Percentiles rank a stretch among this genome's conserved stretches.
phyloP scores from a whole-genome alignment of 1,140 invertebrate species.

The Globodera ellingtonae region DNA sequence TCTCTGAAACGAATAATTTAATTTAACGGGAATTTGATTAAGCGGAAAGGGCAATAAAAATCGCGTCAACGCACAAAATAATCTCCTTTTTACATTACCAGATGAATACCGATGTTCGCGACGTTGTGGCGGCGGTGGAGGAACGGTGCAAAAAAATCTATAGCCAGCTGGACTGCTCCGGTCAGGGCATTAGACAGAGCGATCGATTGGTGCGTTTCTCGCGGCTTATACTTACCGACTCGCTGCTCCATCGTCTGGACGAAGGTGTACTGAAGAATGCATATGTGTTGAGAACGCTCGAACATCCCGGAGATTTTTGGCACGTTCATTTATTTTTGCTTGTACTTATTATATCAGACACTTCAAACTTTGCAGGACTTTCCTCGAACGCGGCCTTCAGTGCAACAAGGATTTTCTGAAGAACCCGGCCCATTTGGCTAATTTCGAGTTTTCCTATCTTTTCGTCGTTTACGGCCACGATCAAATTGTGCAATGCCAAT shows the following conservation, averaged over 20 bases:
- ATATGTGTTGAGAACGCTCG: not conserved
- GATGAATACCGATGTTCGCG: not conserved
- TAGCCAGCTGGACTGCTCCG: not conserved
- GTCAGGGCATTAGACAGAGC: not conserved
- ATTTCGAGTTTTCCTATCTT: conserved; percentile 15
- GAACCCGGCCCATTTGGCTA: not conserved
- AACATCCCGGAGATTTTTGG: not conserved
- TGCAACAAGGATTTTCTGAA: not conserved
- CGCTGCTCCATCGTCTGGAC: conserved; percentile 7
- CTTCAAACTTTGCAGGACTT: not conserved
- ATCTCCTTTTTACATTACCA: not conserved
- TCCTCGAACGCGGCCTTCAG: not conserved
- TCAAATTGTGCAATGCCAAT: not conserved
- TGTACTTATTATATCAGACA: not conserved
- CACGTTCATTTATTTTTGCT: not conserved
- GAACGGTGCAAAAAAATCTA: not conserved
- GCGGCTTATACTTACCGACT: conserved; percentile 16
- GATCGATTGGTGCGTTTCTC: conserved; percentile 10
- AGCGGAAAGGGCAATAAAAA: too few species aligned
- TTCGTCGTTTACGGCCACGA: conserved; percentile 20
- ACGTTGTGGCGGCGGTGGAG: not conserved
- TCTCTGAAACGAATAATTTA: too few species aligned
- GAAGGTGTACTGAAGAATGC: conserved; percentile 11
- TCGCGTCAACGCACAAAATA: not conserved
- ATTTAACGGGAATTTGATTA: too few species aligned